Evolutionary conservation across 2,888 invertebrate species (phyloP).

Genomic region (Andrena bicolor): DNA sequence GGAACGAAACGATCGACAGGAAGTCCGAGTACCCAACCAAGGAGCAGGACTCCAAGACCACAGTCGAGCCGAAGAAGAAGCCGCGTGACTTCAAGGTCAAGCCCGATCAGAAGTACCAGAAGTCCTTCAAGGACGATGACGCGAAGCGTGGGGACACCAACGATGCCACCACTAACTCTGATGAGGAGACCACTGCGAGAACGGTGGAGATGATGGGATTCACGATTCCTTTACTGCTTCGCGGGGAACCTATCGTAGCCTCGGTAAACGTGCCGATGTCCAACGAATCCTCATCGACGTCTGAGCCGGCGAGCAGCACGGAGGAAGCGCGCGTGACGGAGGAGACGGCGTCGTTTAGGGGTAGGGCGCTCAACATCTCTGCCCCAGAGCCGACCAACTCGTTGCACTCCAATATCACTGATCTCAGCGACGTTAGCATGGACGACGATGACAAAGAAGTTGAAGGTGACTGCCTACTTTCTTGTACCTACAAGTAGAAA

Average conservation of each 20-base stretch:
- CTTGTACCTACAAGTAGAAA: too few relatives aligned
- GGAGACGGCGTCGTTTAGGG: conserved; percentile 68
- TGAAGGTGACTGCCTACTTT: conserved; percentile 73
- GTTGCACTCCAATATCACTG: conserved; percentile 85
- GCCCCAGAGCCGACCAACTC: conserved; percentile 81
- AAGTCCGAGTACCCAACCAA: conserved; percentile 57
- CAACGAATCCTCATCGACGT: background rate
- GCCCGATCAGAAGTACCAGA: conserved; percentile 77
- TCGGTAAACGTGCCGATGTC: background rate
- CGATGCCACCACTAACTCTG: conserved; percentile 7
- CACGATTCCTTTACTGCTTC: conserved; percentile 69
- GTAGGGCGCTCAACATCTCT: conserved; percentile 80
- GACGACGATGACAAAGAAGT: conserved; percentile 87
- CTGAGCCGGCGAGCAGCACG: conserved; percentile 22
- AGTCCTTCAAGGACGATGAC: conserved; percentile 86
- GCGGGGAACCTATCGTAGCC: conserved; percentile 64
- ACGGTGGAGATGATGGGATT: conserved; percentile 17
- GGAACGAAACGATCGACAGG: conserved; percentile 53
- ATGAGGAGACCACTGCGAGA: conserved; percentile 15
- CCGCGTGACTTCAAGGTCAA: conserved; percentile 77
- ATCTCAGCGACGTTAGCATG: conserved; percentile 93
- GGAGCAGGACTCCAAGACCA: conserved; percentile 63
- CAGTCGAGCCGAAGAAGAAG: conserved; percentile 78
- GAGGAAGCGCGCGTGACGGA: conserved; percentile 26
- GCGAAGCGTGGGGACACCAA: conserved; percentile 74